phyloP scores from a whole-genome alignment of 2,888 invertebrate genomes.

The Parnassius apollo region DNA sequence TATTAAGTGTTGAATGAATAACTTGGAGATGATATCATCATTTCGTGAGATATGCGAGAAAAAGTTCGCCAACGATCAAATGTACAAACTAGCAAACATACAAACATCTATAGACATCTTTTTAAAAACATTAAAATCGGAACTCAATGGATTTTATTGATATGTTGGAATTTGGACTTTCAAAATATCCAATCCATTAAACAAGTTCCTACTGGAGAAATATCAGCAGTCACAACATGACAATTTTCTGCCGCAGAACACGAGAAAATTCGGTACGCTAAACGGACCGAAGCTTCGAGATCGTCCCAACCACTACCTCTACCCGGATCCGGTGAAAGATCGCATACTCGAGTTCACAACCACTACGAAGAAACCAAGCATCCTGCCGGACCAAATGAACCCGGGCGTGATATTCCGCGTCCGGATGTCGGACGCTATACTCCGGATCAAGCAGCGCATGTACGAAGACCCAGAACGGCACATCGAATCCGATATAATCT shows the following conservation, averaged over 20 bases:
- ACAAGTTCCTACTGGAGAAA: neutral
- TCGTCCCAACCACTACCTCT: constrained; percentile 67
- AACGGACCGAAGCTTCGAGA: constrained; percentile 65
- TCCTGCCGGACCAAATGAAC: constrained; percentile 72
- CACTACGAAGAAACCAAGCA: constrained; percentile 59
- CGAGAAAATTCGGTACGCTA: constrained; percentile 53
- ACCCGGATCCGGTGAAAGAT: constrained; percentile 72
- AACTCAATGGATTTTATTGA: neutral
- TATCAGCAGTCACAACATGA: neutral
- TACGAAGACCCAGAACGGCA: constrained; percentile 73
- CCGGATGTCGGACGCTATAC: constrained; percentile 71
- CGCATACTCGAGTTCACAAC: constrained; percentile 62
- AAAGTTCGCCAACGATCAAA: too few relatives aligned
- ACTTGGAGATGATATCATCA: too few relatives aligned
- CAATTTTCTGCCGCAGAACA: constrained; percentile 55
- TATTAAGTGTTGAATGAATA: too few relatives aligned
- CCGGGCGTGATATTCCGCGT: constrained; percentile 73
- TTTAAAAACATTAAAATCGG: too few relatives aligned
- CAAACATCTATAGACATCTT: too few relatives aligned
- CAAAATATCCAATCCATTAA: too few relatives aligned
- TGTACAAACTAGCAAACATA: too few relatives aligned
- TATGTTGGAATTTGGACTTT: neutral
- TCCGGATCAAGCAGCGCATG: constrained; percentile 71
- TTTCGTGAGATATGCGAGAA: too few relatives aligned
- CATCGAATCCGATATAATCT: constrained; percentile 72